phyloP scores from a whole-genome alignment of 2,888 invertebrate species.

The Esperia sulphurella region DNA sequence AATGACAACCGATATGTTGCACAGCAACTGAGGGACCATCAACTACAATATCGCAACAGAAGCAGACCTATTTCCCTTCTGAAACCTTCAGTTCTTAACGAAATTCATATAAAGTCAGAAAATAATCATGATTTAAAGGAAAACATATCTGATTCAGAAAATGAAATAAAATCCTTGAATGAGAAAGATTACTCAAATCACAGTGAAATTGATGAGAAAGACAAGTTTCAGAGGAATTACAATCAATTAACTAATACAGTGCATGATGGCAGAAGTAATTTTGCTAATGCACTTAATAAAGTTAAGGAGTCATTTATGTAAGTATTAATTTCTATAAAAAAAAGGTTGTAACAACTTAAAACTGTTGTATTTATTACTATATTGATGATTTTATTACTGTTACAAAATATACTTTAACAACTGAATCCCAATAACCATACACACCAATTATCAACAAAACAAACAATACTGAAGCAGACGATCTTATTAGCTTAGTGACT shows the following conservation, averaged over 20 bases:
- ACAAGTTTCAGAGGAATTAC: constrained; percentile 50
- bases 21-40: constrained; percentile 67
- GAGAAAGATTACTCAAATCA: constrained; percentile 63
- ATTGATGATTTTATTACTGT: too few species aligned
- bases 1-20: constrained; percentile 67
- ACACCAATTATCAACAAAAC: too few species aligned
- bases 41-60: constrained; percentile 53
- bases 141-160: constrained; percentile 58
- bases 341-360: too few species aligned
- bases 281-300: constrained; percentile 66
- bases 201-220: constrained; percentile 52
- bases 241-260: constrained; percentile 46
- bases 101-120: constrained; percentile 67
- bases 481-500: too few species aligned
- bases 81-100: constrained; percentile 68
- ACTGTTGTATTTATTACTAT: too few species aligned
- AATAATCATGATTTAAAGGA: constrained; percentile 48
- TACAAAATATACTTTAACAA: too few species aligned
- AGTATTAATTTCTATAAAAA: constrained; percentile 22
- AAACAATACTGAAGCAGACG: too few species aligned
- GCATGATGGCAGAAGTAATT: constrained; percentile 60
- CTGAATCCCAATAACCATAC: too few species aligned
- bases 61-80: constrained; percentile 58
- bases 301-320: constrained; percentile 67
- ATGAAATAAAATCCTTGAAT: constrained; percentile 47